Conservation (phyloP, 2,797 vertebrate genomes). For the Neomorphus geoffroyi region DNA sequence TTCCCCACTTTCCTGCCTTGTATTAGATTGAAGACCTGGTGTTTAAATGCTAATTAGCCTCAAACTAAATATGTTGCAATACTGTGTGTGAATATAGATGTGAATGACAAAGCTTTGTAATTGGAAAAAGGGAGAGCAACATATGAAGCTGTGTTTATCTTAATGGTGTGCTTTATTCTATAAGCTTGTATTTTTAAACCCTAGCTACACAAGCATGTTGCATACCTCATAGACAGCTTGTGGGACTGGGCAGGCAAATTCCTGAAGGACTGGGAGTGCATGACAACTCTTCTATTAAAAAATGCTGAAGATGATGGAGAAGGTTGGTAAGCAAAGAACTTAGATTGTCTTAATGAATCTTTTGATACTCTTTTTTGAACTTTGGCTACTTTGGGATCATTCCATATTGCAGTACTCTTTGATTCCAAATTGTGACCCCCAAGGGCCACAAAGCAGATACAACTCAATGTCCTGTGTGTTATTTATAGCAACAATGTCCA, state of each 20-base stretch:
- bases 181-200: constrained; percentile 23
- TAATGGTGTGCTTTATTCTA: background rate
- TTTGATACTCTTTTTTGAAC: background rate
- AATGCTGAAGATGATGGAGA: constrained; percentile 46
- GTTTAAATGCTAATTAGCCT: background rate
- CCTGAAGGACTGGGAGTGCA: constrained; percentile 89
- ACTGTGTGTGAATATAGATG: background rate
- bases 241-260: constrained; percentile 88
- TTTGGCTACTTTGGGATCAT: background rate
- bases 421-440: background rate
- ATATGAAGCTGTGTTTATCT: background rate
- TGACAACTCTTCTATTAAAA: constrained; percentile 85
- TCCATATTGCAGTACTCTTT: background rate
- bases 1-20: background rate
- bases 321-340: constrained; percentile 69
- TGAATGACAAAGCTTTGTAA: background rate
- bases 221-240: constrained; percentile 91
- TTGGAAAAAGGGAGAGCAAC: background rate
- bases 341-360: background rate
- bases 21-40: background rate
- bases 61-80: background rate
- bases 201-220: constrained; percentile 88
- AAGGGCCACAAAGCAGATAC: background rate
- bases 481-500: background rate
- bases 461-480: background rate